Conservation (phyloP, 2,888 invertebrate species). For the Drosophila sordidula region DNA sequence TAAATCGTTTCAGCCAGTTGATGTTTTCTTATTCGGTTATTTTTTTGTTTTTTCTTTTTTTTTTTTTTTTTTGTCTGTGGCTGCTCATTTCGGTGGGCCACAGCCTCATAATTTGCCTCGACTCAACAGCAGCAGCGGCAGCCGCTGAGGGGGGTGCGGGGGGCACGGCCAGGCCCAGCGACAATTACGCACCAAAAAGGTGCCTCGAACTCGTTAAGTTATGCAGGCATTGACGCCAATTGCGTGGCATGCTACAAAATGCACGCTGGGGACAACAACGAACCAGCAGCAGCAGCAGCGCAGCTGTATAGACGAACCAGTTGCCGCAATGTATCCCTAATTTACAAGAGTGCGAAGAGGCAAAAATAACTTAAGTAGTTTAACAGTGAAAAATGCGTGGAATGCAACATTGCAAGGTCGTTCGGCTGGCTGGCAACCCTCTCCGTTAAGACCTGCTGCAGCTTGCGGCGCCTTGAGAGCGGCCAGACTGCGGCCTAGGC, state of each 20-base stretch:
- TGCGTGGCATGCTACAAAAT: slow-evolving; percentile 60
- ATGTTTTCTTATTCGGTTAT: slow-evolving; percentile 39
- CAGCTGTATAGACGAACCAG: slow-evolving; percentile 44
- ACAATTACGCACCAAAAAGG: slow-evolving; percentile 60
- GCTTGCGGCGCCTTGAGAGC: slow-evolving; percentile 16
- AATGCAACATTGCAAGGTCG: slow-evolving; percentile 81
- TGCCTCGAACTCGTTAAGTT: slow-evolving; percentile 68
- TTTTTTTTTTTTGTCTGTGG: slow-evolving; percentile 5
- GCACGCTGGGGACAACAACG: slow-evolving; percentile 54
- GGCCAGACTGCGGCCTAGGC: slow-evolving; percentile 31
- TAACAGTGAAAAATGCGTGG: slow-evolving; percentile 81
- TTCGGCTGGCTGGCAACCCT: slow-evolving; percentile 23
- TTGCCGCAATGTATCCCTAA: slow-evolving; percentile 57
- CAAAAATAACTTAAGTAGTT: slow-evolving; percentile 66
- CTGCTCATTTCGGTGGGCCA: slow-evolving; percentile 44
- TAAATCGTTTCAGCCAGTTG: slow-evolving; percentile 52
- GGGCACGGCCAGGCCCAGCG: slow-evolving; percentile 24
- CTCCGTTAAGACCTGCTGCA: neutral
- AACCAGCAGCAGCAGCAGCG: slow-evolving; percentile 6
- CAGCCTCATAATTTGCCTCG: slow-evolving; percentile 61
- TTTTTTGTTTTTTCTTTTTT: slow-evolving; percentile 12
- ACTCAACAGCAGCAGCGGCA: slow-evolving; percentile 22
- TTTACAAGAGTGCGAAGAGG: slow-evolving; percentile 76
- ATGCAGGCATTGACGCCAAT: slow-evolving; percentile 73
- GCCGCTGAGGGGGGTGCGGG: slow-evolving; percentile 3